Conservation (phyloP, 2,888 invertebrate species). For the Rhagium mordax region DNA sequence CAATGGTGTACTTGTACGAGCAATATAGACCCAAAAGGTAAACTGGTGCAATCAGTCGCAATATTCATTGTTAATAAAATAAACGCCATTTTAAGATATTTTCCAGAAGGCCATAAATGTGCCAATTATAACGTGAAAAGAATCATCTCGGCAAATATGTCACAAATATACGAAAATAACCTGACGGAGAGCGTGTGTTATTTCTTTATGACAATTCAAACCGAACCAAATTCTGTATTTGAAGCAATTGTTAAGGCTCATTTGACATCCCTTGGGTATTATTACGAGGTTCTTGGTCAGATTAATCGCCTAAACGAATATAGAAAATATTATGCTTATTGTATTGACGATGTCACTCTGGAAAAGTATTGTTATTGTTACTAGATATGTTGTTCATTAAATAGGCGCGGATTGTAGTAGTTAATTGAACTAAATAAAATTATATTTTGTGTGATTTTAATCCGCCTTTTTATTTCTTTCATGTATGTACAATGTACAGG, state of each 20-base stretch:
- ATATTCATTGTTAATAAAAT: conserved; percentile 58
- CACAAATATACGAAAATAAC: conserved; percentile 49
- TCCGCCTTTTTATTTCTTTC: too few species aligned
- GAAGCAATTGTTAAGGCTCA: conserved; percentile 78
- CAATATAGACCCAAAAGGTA: conserved; percentile 70
- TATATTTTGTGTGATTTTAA: too few species aligned
- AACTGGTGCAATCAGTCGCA: conserved; percentile 73
- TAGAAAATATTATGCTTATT: conserved; percentile 70
- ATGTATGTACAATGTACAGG: too few species aligned
- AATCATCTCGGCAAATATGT: conserved; percentile 54
- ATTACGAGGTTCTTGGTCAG: conserved; percentile 73
- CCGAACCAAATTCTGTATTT: conserved; percentile 78
- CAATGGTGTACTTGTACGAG: conserved; percentile 86
- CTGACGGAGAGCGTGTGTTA: conserved; percentile 64
- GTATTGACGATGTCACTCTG: conserved; percentile 70
- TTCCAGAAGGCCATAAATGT: conserved; percentile 61
- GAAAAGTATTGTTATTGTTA: conserved; percentile 76
- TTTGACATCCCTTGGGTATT: conserved; percentile 10
- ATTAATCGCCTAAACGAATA: conserved; percentile 77
- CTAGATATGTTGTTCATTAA: too few species aligned
- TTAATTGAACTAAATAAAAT: too few species aligned
- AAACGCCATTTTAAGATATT: conserved; percentile 68
- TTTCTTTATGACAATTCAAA: conserved; percentile 79
- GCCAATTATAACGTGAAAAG: conserved; percentile 58
- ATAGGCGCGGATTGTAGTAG: too few species aligned